Evolutionary conservation across 1,140 invertebrate genomes (phyloP).

Genomic region (Drosophila bocki): DNA sequence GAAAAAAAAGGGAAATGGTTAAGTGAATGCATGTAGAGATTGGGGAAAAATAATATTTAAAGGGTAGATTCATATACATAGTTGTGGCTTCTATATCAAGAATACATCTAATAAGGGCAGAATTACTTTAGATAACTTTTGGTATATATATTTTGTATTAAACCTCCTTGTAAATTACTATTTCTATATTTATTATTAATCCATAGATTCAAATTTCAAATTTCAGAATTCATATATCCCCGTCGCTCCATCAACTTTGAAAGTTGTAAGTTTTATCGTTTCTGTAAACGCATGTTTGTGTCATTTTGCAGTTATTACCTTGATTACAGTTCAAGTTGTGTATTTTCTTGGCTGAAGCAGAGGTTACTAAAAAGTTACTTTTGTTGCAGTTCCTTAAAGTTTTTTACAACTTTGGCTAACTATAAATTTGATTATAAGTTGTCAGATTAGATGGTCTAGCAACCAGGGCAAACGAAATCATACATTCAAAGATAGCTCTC

Average conservation of each 20-base stretch:
- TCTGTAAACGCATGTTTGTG: conserved; percentile 25
- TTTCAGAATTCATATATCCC: too few species aligned
- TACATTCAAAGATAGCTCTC: not conserved
- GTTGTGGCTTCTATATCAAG: too few species aligned
- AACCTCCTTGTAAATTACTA: not conserved
- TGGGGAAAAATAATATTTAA: not conserved
- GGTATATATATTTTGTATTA: not conserved
- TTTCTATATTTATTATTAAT: not conserved
- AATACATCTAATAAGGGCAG: too few species aligned
- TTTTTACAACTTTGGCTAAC: conserved; percentile 29
- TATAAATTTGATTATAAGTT: conserved; percentile 24
- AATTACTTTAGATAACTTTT: not conserved
- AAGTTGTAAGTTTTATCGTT: conserved; percentile 39
- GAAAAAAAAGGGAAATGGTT: not conserved
- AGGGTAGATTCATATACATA: too few species aligned
- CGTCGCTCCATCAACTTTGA: not conserved
- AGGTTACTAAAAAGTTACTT: conserved; percentile 33
- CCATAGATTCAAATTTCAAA: not conserved
- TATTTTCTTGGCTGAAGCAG: conserved; percentile 13
- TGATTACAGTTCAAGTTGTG: conserved; percentile 47
- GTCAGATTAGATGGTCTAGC: conserved; percentile 1
- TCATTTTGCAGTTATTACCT: conserved; percentile 48
- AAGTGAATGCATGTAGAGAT: not conserved
- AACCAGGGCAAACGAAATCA: not conserved
- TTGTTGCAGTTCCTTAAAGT: conserved; percentile 28